phyloP scores from a whole-genome alignment of 2,888 invertebrate genomes.

The Xylota sylvarum region DNA sequence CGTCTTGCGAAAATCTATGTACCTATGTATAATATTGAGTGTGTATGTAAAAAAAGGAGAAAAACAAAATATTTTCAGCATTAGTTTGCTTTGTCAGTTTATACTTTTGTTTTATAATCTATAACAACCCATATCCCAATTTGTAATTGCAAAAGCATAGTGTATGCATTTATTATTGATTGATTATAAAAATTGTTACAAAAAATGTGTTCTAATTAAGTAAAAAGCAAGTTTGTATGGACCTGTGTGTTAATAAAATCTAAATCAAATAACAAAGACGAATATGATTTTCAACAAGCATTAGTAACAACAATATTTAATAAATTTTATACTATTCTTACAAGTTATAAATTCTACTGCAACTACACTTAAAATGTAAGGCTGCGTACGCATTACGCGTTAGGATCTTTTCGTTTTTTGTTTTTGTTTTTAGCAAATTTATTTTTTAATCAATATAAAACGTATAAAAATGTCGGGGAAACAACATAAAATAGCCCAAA shows the following conservation, averaged over 20 bases:
- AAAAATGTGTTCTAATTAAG: constrained; percentile 24
- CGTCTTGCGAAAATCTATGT: constrained; percentile 57
- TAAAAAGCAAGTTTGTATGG: constrained; percentile 21
- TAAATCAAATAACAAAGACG: constrained; percentile 25
- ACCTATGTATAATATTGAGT: constrained; percentile 43
- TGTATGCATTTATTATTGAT: constrained; percentile 41
- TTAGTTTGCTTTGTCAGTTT: constrained; percentile 45
- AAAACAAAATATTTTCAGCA: constrained; percentile 34
- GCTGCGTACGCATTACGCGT: constrained; percentile 49
- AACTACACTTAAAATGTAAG: constrained; percentile 59
- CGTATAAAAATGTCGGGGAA: constrained; percentile 52
- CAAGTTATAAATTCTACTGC: constrained; percentile 46
- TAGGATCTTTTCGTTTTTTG: constrained; percentile 51
- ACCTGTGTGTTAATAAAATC: constrained; percentile 29
- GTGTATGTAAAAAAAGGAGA: constrained; percentile 63
- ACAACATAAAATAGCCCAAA: constrained; percentile 47
- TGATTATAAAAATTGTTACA: constrained; percentile 28
- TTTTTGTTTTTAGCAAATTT: constrained; percentile 26
- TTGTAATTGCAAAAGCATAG: constrained; percentile 64
- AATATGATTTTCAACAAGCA: constrained; percentile 19
- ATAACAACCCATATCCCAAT: constrained; percentile 74
- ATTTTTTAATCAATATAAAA: constrained; percentile 46
- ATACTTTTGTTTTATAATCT: constrained; percentile 48
- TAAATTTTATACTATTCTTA: constrained; percentile 38
- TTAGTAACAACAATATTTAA: constrained; percentile 37